These are phyloP conservation scores for Pocillopora meandrina DNA, from an alignment of 92 coral and sea anemone genomes.

Conservation along the genomic window DNA sequence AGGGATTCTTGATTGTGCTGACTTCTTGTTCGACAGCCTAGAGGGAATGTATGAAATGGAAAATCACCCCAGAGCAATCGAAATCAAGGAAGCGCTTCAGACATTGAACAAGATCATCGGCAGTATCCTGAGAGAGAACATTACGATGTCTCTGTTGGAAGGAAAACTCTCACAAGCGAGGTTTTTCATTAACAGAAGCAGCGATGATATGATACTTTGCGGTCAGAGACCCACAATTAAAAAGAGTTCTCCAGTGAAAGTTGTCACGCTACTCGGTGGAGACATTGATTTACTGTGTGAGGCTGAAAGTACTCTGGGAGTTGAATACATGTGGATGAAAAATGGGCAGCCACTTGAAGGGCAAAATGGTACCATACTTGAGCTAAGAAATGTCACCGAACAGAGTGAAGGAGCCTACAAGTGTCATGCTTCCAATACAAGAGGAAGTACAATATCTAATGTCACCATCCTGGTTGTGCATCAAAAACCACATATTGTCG, in stretches of 20 bases:
- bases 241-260: slow-evolving; percentile 27
- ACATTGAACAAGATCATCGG: slow-evolving; percentile 7
- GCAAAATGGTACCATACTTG: neutral
- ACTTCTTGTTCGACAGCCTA: slow-evolving; percentile 34
- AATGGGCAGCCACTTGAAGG: neutral
- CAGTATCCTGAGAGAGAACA: slow-evolving; percentile 6
- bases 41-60: slow-evolving; percentile 39
- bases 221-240: slow-evolving; percentile 39
- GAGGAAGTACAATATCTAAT: neutral
- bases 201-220: slow-evolving; percentile 46
- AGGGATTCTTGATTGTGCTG: slow-evolving; percentile 49
- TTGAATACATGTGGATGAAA: neutral
- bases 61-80: slow-evolving; percentile 32
- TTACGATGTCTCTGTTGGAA: neutral
- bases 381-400: neutral
- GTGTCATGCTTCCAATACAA: neutral
- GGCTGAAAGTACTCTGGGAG: slow-evolving; percentile 24
- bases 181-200: slow-evolving; percentile 24
- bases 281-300: slow-evolving; percentile 24
- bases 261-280: slow-evolving; percentile 20
- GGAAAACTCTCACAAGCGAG: neutral
- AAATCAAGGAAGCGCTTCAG: slow-evolving; percentile 32
- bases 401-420: neutral
- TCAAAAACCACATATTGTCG: neutral
- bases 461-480: neutral